Percentiles rank a stretch among this genome's conserved stretches.
phyloP scores from a whole-genome alignment of 2,888 invertebrate genomes.

The Meganola albula region DNA sequence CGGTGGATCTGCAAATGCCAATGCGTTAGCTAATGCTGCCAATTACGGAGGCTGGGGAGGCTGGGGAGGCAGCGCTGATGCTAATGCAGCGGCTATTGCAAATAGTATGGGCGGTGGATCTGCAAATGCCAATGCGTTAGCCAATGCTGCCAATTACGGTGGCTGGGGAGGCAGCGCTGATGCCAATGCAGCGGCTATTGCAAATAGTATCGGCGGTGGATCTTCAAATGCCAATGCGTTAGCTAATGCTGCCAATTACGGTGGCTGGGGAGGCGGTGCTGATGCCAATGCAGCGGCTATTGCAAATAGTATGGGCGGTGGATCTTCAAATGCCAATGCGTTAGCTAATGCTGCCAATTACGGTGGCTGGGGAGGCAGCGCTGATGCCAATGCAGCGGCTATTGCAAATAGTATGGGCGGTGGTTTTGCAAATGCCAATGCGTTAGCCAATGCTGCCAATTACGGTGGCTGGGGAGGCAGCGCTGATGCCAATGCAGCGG shows the following conservation, averaged over 20 bases:
- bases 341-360: conserved; percentile 4
- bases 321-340: conserved; percentile 6
- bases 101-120: conserved; percentile 8
- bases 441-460: conserved; percentile 5
- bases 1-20: conserved; percentile 1
- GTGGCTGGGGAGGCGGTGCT: conserved; percentile 4
- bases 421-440: conserved; percentile 4
- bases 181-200: conserved; percentile 6
- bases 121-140: conserved; percentile 6
- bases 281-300: conserved; percentile 18
- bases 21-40: conserved; percentile 9
- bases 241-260: conserved; percentile 3
- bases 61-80: conserved; percentile 2
- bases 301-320: conserved; percentile 6
- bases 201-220: conserved; percentile 1
- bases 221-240: conserved; percentile 4
- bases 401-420: too few relatives aligned
- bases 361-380: neutral
- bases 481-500: conserved; percentile 9
- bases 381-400: conserved; percentile 10
- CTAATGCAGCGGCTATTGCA: conserved; percentile 11
- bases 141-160: conserved; percentile 1
- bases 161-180: conserved; percentile 3
- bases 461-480: neutral
- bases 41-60: neutral